Conservation (phyloP, 2,888 invertebrate species). For the Zhuqinia jingwanae region DNA sequence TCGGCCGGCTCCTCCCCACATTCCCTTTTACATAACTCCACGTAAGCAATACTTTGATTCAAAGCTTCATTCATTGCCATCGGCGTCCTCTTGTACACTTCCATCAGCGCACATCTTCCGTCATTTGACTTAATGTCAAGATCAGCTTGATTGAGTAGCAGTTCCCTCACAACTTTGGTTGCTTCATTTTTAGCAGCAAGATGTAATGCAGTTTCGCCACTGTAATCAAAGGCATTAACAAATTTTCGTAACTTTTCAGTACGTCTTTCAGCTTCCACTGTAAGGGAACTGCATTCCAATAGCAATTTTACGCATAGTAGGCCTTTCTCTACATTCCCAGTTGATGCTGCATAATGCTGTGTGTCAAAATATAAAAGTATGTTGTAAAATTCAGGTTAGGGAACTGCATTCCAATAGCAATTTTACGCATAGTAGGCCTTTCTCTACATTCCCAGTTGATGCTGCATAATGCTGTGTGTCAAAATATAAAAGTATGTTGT, state of each 20-base stretch:
- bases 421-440: slow-evolving; percentile 67
- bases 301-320: slow-evolving; percentile 65
- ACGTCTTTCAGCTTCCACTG: slow-evolving; percentile 29
- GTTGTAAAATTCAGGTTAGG: too few relatives aligned
- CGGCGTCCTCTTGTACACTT: slow-evolving; percentile 74
- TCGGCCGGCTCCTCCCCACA: slow-evolving; percentile 29
- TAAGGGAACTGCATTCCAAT: slow-evolving; percentile 62
- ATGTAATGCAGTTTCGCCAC: slow-evolving; percentile 69
- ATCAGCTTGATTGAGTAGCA: slow-evolving; percentile 69
- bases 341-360: slow-evolving; percentile 70
- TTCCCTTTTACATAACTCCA: slow-evolving; percentile 69
- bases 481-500: too few relatives aligned
- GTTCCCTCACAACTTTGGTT: slow-evolving; percentile 69
- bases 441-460: slow-evolving; percentile 72
- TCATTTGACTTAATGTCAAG: slow-evolving; percentile 66
- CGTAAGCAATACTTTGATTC: slow-evolving; percentile 72
- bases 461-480: slow-evolving; percentile 73
- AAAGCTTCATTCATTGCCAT: slow-evolving; percentile 74
- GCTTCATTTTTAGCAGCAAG: slow-evolving; percentile 74
- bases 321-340: slow-evolving; percentile 75
- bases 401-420: slow-evolving; percentile 67
- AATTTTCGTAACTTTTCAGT: slow-evolving; percentile 67
- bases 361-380: too few relatives aligned
- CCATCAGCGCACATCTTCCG: slow-evolving; percentile 67
- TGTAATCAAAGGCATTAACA: slow-evolving; percentile 68